Evolutionary conservation across 2,113 vertebrate genomes (phyloP), one percentile per base, ranked within the genome.

Genomic region (Chascanopsetta lugubris): DNA sequence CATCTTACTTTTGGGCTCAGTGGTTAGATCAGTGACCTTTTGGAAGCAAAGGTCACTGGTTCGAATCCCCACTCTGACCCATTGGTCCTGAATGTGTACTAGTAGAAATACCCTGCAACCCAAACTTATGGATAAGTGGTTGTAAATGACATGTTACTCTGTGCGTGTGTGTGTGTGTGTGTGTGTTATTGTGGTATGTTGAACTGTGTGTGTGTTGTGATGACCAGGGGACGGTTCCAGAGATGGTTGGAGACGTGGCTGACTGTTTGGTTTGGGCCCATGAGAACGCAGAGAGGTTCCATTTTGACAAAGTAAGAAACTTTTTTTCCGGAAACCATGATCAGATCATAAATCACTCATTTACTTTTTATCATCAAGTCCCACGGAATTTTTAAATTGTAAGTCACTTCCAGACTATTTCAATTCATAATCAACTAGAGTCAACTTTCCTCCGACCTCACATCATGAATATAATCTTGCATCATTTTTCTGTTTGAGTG

Each of bases 251-350:
- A 81, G 90, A 93, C 72, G 85, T 93, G 8, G 69, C 84, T 40
- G 92, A 92, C 79, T 88, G 90, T 62, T 69, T 93, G 65, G 15
- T 91, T 38, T 93, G 92, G 91, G 82, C 83, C 36, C 89, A 69
- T 62, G 77, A 90, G 69, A 92, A 68, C 34, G 85, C 79, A 55
- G 51, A 68, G 5, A 66, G 46, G 48, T 92, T 89, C 69, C 81
- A 75, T 63, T 88, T 91, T 83, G 88, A 92, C 77, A 86, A 87
- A 73, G 91, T 92, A 72, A 85, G 82, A 74, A 30, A 48, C 56
- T 21, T 54, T 3, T 49, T 26, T n/a, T n/a, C n/a, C n/a, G n/a
- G n/a, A 3, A 15, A 1, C 4, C 15, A 1, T 36, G 2, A 36
- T 36, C 34, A 36, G 34, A 7, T 36, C 15, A 32, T 10, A 32